Conservation (phyloP, 2,797 vertebrate species). For the Sternarchorhynchus goeldii region DNA sequence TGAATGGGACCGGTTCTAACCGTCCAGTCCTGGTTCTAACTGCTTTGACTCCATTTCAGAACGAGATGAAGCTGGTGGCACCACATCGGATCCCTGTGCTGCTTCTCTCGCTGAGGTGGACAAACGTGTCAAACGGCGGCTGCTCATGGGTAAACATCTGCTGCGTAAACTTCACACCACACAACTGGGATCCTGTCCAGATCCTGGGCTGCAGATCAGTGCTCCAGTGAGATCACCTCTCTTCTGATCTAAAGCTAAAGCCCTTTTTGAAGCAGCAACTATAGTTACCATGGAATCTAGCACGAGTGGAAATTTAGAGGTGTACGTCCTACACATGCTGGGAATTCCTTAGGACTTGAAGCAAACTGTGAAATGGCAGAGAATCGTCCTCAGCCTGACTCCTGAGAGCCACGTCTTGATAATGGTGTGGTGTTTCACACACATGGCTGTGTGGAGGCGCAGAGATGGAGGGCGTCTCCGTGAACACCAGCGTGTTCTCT, state of each 20-base stretch:
- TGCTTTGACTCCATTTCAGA: constrained; percentile 74
- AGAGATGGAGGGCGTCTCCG: neutral
- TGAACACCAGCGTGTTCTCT: neutral
- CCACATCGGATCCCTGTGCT: constrained; percentile 82
- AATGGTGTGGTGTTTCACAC: constrained; percentile 78
- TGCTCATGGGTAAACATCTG: constrained; percentile 91
- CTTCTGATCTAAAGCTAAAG: neutral
- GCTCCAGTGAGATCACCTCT: neutral
- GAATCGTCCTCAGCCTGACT: constrained; percentile 58
- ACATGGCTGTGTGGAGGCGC: constrained; percentile 56
- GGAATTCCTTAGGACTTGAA: constrained; percentile 75
- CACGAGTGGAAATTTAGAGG: constrained; percentile 56
- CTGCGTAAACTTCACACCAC: neutral
- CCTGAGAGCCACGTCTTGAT: constrained; percentile 71
- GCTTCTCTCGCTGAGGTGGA: constrained; percentile 88
- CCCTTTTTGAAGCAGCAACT: neutral
- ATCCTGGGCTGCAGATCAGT: neutral
- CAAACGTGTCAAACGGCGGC: constrained; percentile 92
- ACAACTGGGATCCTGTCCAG: neutral
- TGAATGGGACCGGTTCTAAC: no score
- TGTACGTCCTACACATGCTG: constrained; percentile 61
- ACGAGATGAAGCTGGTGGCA: constrained; percentile 78
- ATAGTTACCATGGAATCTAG: constrained; percentile 1
- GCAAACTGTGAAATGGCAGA: constrained; percentile 83
- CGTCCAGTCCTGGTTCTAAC: neutral